A percentile compares a stretch with the other conserved stretches of the same genome.
Evolutionary conservation across 2,888 invertebrate species (phyloP).

Genomic region (Tinea semifulvella): DNA sequence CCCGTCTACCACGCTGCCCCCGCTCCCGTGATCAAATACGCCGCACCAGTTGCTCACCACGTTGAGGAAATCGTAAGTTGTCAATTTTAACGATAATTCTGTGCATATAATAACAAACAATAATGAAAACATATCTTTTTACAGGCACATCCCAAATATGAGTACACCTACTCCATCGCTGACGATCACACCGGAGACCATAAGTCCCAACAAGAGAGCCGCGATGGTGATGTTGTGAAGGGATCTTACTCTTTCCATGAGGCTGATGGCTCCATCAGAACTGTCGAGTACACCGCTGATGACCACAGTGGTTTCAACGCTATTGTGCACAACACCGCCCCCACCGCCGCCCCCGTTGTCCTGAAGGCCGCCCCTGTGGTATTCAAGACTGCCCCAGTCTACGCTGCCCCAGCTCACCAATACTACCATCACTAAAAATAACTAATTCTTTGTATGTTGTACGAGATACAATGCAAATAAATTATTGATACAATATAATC

Average conservation of each 20-base stretch:
- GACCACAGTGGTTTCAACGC: conserved; percentile 54
- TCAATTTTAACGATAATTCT: background rate
- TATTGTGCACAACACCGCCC: conserved; percentile 44
- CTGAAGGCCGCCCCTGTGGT: conserved; percentile 32
- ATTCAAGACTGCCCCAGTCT: conserved; percentile 29
- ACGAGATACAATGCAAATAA: background rate
- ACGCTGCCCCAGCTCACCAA: conserved; percentile 23
- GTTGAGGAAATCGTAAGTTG: conserved; percentile 29
- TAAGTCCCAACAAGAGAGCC: conserved; percentile 55
- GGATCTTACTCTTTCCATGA: conserved; percentile 57
- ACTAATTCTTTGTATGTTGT: conserved; percentile 1
- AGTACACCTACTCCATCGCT: conserved; percentile 57
- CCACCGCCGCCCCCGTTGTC: conserved; percentile 35
- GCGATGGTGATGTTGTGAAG: conserved; percentile 59
- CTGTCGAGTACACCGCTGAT: conserved; percentile 59
- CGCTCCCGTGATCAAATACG: conserved; percentile 22
- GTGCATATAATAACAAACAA: background rate
- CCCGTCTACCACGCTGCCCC: conserved; percentile 22
- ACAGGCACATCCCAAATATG: conserved; percentile 42
- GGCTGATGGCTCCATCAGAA: conserved; percentile 58
- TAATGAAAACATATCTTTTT: background rate
- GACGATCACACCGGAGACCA: conserved; percentile 62
- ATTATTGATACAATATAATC: background rate
- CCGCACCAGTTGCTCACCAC: conserved; percentile 25
- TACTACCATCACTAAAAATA: conserved; percentile 28